Percentiles rank a stretch among this genome's conserved stretches.
Evolutionary conservation across 2,888 invertebrate species (phyloP).

Genomic region (Troglohyphantes excavatus): DNA sequence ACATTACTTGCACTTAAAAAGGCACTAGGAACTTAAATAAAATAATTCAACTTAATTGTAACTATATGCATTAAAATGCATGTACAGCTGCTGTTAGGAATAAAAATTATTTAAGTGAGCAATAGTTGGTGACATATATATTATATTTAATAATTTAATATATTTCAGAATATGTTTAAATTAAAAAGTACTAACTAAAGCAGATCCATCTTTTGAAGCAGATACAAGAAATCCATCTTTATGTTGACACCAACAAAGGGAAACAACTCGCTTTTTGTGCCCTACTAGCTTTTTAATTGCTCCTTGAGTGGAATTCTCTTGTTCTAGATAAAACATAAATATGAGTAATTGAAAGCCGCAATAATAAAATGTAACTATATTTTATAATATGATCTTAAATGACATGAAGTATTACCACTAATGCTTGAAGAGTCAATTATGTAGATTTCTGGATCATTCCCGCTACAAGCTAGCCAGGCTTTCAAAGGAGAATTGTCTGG

Average conservation of each 20-base stretch:
- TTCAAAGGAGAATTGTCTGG: conserved; percentile 85
- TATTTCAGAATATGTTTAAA: conserved; percentile 1
- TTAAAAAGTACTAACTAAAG: conserved; percentile 87
- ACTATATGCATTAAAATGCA: too few relatives aligned
- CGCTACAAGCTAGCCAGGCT: conserved; percentile 87
- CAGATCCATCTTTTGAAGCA: conserved; percentile 87
- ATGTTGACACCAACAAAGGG: conserved; percentile 88
- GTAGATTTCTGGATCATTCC: conserved; percentile 84
- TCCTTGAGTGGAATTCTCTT: not conserved
- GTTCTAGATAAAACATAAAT: not conserved
- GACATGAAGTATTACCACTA: conserved; percentile 43
- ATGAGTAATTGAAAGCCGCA: not conserved
- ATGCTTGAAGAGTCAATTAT: conserved; percentile 83
- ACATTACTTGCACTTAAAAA: too few relatives aligned
- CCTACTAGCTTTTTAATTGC: conserved; percentile 81
- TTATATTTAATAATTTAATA: too few relatives aligned
- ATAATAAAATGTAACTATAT: not conserved
- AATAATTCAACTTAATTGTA: too few relatives aligned
- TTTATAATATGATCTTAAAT: not conserved
- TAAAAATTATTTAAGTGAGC: too few relatives aligned
- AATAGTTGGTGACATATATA: too few relatives aligned
- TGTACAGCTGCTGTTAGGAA: too few relatives aligned
- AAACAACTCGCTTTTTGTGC: conserved; percentile 85
- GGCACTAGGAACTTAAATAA: too few relatives aligned
- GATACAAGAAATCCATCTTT: conserved; percentile 86